These are phyloP conservation scores for Paragorgia papillata DNA, from an alignment of 92 coral and sea anemone genomes.

Conservation along the genomic window DNA sequence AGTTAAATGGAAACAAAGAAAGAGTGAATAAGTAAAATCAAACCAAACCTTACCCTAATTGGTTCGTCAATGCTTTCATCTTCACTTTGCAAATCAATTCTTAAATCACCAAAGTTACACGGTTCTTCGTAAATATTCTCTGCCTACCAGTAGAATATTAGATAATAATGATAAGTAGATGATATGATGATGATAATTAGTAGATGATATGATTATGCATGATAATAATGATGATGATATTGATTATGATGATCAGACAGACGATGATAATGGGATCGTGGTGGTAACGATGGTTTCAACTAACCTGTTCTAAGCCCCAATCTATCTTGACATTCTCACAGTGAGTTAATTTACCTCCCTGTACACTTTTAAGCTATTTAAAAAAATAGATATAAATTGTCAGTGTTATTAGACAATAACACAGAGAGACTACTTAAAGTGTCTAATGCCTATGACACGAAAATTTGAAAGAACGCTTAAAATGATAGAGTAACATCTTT, in stretches of 20 bases:
- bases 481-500: too few species aligned
- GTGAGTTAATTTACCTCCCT: constrained; percentile 70
- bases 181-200: neutral
- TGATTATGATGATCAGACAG: neutral
- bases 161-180: neutral
- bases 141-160: constrained; percentile 49
- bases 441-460: too few species aligned
- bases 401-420: too few species aligned
- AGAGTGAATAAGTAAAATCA: too few species aligned
- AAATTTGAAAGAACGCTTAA: too few species aligned
- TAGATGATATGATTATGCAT: too few species aligned
- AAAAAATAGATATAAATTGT: neutral
- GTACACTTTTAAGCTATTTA: constrained; percentile 68
- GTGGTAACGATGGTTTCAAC: neutral
- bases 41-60: constrained; percentile 27
- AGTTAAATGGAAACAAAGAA: too few species aligned
- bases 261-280: neutral
- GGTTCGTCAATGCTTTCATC: constrained; percentile 79
- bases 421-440: too few species aligned
- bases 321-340: constrained; percentile 97
- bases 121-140: constrained; percentile 92
- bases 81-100: constrained; percentile 71
- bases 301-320: constrained; percentile 92
- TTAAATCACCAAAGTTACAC: constrained; percentile 66
- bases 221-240: too few species aligned